These are phyloP conservation scores for Chalcosyrphus nemorum DNA, from an alignment of 2,888 invertebrate species.

Conservation along the genomic window DNA sequence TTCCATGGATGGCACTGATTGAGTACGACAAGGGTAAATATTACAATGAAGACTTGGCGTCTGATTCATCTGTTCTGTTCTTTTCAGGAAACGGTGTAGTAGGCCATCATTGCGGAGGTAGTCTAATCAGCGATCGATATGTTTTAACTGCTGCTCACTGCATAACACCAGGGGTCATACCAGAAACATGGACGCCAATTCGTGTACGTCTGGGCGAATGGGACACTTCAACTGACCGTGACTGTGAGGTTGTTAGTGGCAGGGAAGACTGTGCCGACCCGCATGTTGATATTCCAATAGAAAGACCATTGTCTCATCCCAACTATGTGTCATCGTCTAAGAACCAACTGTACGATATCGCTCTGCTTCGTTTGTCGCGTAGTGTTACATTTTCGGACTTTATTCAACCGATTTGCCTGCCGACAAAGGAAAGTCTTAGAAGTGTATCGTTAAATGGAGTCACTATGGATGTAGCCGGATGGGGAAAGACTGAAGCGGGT, in stretches of 20 bases:
- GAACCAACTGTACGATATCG: slow-evolving; percentile 88
- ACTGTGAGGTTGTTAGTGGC: slow-evolving; percentile 76
- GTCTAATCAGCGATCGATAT: slow-evolving; percentile 85
- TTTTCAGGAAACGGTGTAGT: slow-evolving; percentile 75
- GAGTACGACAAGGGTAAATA: slow-evolving; percentile 83
- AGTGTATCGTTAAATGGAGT: slow-evolving; percentile 79
- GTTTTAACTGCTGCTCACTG: slow-evolving; percentile 91
- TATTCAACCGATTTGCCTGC: slow-evolving; percentile 85
- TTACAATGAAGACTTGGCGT: background rate
- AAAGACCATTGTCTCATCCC: slow-evolving; percentile 86
- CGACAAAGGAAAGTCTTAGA: slow-evolving; percentile 77
- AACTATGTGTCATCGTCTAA: slow-evolving; percentile 84
- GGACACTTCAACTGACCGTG: slow-evolving; percentile 77
- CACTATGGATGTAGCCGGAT: slow-evolving; percentile 84
- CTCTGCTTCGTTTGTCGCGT: slow-evolving; percentile 85
- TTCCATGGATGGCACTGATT: slow-evolving; percentile 83
- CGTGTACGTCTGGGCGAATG: slow-evolving; percentile 80
- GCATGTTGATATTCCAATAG: slow-evolving; percentile 84
- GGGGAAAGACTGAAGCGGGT: slow-evolving; percentile 85
- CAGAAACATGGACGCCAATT: slow-evolving; percentile 84
- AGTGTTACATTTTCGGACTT: slow-evolving; percentile 83
- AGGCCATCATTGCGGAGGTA: slow-evolving; percentile 89
- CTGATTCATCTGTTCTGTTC: no score
- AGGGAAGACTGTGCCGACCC: slow-evolving; percentile 84
- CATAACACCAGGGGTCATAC: slow-evolving; percentile 84